Evolutionary conservation across 2,888 invertebrate genomes (phyloP).

Genomic region (Dicycla oo): DNA sequence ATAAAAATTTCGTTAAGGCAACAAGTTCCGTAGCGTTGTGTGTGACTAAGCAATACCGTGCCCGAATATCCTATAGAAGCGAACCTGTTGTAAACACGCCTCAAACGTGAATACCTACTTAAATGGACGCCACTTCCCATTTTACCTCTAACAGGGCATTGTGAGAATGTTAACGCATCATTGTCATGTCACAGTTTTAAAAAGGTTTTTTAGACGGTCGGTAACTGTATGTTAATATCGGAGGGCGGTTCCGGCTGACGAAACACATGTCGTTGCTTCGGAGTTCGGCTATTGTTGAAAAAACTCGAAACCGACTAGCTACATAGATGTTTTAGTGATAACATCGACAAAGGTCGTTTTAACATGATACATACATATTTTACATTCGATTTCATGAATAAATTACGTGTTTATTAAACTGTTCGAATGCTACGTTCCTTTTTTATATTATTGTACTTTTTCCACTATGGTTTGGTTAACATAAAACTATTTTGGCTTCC

Average conservation of each 20-base stretch:
- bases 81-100: slow-evolving; percentile 59
- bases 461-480: neutral
- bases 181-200: slow-evolving; percentile 86
- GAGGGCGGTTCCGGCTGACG: slow-evolving; percentile 83
- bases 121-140: slow-evolving; percentile 80
- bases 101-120: slow-evolving; percentile 71
- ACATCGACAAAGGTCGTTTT: slow-evolving; percentile 70
- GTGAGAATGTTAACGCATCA: slow-evolving; percentile 86
- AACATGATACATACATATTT: slow-evolving; percentile 64
- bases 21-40: slow-evolving; percentile 77
- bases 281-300: slow-evolving; percentile 81
- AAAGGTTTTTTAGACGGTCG: slow-evolving; percentile 78
- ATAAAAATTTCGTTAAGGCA: slow-evolving; percentile 81
- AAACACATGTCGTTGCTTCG: slow-evolving; percentile 84
- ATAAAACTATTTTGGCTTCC: slow-evolving; percentile 25
- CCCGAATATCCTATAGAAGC: slow-evolving; percentile 49
- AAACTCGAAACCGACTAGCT: slow-evolving; percentile 76
- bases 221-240: slow-evolving; percentile 86
- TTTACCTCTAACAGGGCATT: slow-evolving; percentile 82
- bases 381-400: slow-evolving; percentile 64
- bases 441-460: slow-evolving; percentile 7
- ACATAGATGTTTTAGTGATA: slow-evolving; percentile 77
- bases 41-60: slow-evolving; percentile 79
- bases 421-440: slow-evolving; percentile 18
- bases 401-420: slow-evolving; percentile 60